Base-by-base conservation (phyloP, 1,140 invertebrate genomes). In the Heliconius nattereri region DNA sequence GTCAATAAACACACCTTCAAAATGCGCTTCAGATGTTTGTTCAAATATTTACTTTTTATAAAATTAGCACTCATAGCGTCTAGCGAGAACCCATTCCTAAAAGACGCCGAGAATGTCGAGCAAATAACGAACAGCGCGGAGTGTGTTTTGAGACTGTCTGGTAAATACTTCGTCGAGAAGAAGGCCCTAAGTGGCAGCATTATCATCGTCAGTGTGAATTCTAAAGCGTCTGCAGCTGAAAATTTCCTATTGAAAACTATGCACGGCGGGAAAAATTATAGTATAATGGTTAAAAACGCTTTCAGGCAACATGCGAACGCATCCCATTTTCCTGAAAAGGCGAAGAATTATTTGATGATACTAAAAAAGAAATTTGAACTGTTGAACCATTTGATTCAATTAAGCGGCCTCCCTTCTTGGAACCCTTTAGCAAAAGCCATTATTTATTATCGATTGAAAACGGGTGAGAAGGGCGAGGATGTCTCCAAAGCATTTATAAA, bases 341-440 rank as follows among this genome's bases (percentile, higher is more conserved):
- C 94, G 45, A 94, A 95, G 85, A 95, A 95, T 90, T 95, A 95
- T 85, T 91, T 95, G 91, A 87, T 95, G 86, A 91, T 95, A 86
- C 88, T 95, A 75, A 92, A 95, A 87, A 86, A 93, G 71, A 91
- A 93, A 89, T 85, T 95, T 80, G 74, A 88, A 45, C 91, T 94
- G 80, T 76, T 95, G 45, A 94, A 91, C 73, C 92, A 91, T 84
- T 86, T 95, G 60, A 70, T 70, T 32, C 76, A 77, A 77, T 72
- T 77, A 16, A 77, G 76, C 45, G 70, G 70, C 8, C 49, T 77
- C 2, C 94, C 94, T 23, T 90, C 93, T 72, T 95, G 94, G 93
- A 95, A 95, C 89, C 94, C 94, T 79, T 88, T 94, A 76, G 94
- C 94, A 13, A 95, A 94, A 84, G 90, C 93, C 2, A 88, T 94